These are phyloP conservation scores for Stegostoma tigrinum DNA, from an alignment of 2,113 vertebrate genomes.

Conservation along the genomic window DNA sequence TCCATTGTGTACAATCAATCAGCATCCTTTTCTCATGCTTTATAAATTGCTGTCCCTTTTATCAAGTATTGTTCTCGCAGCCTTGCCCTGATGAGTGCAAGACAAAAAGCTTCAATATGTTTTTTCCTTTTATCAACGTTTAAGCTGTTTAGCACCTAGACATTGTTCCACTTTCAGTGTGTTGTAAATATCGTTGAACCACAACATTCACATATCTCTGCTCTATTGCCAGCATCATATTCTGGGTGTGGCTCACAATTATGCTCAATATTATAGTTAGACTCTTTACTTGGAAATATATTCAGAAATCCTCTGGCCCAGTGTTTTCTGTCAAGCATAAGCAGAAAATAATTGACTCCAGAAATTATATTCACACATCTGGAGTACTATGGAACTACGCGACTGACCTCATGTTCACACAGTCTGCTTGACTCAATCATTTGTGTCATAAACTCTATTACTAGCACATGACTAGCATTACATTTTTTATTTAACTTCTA, in stretches of 20 bases:
- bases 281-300: neutral
- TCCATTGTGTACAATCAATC: too few relatives aligned
- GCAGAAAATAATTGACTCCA: neutral
- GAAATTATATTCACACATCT: neutral
- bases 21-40: too few relatives aligned
- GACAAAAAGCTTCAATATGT: too few relatives aligned
- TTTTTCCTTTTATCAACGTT: too few relatives aligned
- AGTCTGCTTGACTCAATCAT: neutral
- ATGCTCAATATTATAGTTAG: neutral
- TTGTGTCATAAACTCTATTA: neutral
- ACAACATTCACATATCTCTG: neutral
- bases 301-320: neutral
- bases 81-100: too few relatives aligned
- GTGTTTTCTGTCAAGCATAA: neutral
- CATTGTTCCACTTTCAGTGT: neutral
- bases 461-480: neutral
- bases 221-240: neutral
- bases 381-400: neutral
- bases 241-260: neutral
- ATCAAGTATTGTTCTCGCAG: too few relatives aligned
- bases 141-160: too few relatives aligned
- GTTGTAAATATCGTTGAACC: too few relatives aligned
- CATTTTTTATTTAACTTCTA: neutral
- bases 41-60: too few relatives aligned
- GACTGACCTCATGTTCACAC: neutral